Evolutionary conservation across 2,888 invertebrate genomes (phyloP), one percentile per base, ranked within the genome.

Genomic region (Mythimna ferrago): DNA sequence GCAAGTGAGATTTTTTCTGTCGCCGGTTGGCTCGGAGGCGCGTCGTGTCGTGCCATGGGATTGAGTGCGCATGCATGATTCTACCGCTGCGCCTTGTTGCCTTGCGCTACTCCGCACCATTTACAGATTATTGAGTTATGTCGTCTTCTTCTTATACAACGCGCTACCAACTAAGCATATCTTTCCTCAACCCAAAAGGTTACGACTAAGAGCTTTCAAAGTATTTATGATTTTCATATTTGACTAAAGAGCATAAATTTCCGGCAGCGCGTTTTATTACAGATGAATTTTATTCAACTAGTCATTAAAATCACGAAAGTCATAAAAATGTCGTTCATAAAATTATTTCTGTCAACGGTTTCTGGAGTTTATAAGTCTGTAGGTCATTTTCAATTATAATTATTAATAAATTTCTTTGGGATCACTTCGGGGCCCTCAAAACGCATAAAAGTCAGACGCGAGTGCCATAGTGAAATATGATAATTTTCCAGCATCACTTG

Each of bases 381-480:
- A 82, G 83, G 85, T 85, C 85, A 87, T 88, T 88, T 88, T 87
- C 86, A 88, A 89, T 89, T 86, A 87, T 86, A 88, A 74, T 79
- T 78, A 71, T 80, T 78, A 87, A 87, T 89, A 89, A 87, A 88
- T 87, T 88, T 88, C 82, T 84, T 87, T 80, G 66, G 73, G 81
- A 75, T 81, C 60, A 81, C n/a, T 78, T 78, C 82, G 77, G 78
- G 85, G 82, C 85, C 86, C 88, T 88, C 88, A 63, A 78, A 88
- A 82, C 83, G 88, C 89, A 92, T 93, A 92, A 93, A 93, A 88
- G 92, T 93, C 92, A 87, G 83, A 84, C 87, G 88, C 88, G 88
- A 90, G 92, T 93, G 94, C 91, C 89, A 88, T 87, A 90, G 90
- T 94, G 92, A 94, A 93, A 93, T 94, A 94, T 94, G 93, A 92